These are phyloP conservation scores for Aegithalos caudatus DNA, from an alignment of 2,113 vertebrate genomes.

Conservation along the genomic window DNA sequence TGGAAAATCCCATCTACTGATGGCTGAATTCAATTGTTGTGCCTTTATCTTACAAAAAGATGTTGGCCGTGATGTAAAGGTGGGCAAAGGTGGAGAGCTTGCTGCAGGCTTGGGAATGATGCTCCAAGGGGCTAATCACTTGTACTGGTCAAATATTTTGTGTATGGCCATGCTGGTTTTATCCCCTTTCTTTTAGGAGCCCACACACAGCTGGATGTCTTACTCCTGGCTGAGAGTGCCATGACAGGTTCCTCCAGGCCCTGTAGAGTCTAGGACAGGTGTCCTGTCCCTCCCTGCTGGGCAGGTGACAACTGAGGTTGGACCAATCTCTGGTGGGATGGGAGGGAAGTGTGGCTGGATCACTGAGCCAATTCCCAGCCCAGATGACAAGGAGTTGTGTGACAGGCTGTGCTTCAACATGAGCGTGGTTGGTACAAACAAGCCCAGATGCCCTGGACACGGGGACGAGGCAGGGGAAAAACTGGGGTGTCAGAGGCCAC, in stretches of 20 bases:
- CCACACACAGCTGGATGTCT: neutral
- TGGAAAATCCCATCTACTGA: neutral
- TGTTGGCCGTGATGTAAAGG: neutral
- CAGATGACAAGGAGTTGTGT: neutral
- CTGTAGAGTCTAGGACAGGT: neutral
- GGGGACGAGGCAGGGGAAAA: neutral
- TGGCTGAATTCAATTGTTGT: neutral
- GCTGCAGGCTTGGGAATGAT: neutral
- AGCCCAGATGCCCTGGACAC: neutral
- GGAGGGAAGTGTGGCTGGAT: neutral
- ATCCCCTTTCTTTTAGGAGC: neutral
- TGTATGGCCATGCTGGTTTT: neutral
- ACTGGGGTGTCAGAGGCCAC: neutral
- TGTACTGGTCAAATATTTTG: neutral
- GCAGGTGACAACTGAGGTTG: neutral
- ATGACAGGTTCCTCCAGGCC: neutral
- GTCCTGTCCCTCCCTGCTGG: neutral
- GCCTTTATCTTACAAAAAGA: neutral
- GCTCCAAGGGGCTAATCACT: neutral
- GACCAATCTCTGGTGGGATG: neutral
- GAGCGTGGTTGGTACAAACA: neutral
- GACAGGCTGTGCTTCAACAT: neutral
- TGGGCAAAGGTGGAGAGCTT: neutral
- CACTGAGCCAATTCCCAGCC: neutral
- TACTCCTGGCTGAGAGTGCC: neutral